These are phyloP conservation scores for Apostichopus californicus DNA, from an alignment of 35 echinoderm and acorn worm genomes.

Conservation along the genomic window DNA sequence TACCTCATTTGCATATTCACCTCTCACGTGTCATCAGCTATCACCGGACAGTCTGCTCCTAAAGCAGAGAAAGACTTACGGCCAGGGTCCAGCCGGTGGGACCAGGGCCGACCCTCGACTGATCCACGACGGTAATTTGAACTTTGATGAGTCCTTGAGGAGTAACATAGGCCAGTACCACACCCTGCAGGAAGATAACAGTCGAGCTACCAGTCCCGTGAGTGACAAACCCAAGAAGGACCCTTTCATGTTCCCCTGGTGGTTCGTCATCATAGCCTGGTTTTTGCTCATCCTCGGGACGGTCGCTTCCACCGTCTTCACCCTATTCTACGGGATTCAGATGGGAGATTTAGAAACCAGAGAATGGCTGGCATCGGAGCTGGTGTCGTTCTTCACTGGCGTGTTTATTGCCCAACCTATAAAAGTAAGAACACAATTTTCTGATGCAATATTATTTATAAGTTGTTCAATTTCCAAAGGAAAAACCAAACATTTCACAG, in stretches of 20 bases:
- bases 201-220: constrained; percentile 6
- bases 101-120: constrained; percentile 67
- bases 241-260: constrained; percentile 80
- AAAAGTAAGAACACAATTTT: constrained; percentile 61
- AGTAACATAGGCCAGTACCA: constrained; percentile 2
- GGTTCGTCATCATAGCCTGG: constrained; percentile 88
- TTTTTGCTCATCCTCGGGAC: constrained; percentile 60
- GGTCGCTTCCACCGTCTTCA: constrained; percentile 61
- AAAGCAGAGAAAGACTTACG: constrained; percentile 27
- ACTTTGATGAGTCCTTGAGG: constrained; percentile 25
- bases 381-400: constrained; percentile 78
- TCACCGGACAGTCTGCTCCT: constrained; percentile 28
- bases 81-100: constrained; percentile 50
- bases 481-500: no score
- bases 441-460: no score
- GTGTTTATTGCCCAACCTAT: constrained; percentile 89
- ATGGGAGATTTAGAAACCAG: constrained; percentile 63
- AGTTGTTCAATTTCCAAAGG: no score
- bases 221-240: constrained; percentile 56
- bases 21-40: not conserved
- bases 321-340: constrained; percentile 87
- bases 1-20: not conserved
- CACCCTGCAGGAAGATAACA: not conserved
- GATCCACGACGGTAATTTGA: constrained; percentile 32
- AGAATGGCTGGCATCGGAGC: constrained; percentile 74